phyloP scores from a whole-genome alignment of 2,797 vertebrate species.

The Fringilla coelebs region DNA sequence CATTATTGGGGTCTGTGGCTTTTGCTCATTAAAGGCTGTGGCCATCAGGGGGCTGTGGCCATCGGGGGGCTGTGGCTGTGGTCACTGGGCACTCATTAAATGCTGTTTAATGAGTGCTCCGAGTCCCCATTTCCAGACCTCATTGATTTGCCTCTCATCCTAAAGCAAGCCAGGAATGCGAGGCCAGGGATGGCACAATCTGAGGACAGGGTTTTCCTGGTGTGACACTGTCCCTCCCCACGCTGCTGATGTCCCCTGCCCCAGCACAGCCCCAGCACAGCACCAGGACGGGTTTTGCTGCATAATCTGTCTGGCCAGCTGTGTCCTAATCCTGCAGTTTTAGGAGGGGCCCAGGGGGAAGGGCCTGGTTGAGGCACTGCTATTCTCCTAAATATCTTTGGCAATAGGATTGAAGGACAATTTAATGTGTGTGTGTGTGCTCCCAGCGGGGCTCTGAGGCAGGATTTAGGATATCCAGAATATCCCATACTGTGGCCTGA shows the following conservation, averaged over 20 bases:
- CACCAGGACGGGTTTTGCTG: neutral
- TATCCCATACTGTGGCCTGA: neutral
- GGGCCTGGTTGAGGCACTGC: neutral
- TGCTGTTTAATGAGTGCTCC: neutral
- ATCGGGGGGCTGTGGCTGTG: neutral
- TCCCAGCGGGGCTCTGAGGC: neutral
- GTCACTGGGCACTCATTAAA: neutral
- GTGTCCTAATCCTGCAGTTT: neutral
- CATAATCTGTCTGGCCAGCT: conserved; percentile 48
- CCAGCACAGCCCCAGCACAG: neutral
- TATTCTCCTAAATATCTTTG: neutral
- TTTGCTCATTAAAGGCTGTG: too few relatives aligned
- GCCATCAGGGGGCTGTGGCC: neutral
- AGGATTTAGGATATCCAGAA: neutral
- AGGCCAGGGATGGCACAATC: neutral
- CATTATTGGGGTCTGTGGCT: too few relatives aligned
- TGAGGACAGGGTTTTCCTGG: too few relatives aligned
- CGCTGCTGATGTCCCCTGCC: too few relatives aligned
- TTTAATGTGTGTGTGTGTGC: neutral
- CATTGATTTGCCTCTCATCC: neutral
- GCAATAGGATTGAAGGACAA: neutral
- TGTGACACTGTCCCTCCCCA: neutral
- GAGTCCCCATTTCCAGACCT: neutral
- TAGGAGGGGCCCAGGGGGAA: neutral
- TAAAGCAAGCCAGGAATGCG: rapidly evolving